Conservation (phyloP, 2,113 vertebrate species). For the Caranx ignobilis region DNA sequence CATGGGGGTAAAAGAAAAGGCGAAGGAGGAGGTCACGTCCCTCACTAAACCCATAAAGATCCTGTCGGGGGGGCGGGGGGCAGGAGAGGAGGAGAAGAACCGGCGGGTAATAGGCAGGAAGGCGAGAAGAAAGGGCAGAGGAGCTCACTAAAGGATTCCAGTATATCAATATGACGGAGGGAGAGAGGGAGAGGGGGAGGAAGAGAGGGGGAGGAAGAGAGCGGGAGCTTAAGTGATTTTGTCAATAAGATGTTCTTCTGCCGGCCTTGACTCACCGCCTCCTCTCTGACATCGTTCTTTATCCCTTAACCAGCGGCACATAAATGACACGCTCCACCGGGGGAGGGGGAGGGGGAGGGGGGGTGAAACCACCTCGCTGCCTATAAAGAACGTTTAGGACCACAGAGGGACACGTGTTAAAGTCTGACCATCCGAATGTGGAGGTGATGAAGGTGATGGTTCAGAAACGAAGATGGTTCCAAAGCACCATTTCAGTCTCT, state of each 20-base stretch:
- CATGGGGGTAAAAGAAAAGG: not conserved
- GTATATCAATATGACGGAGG: conserved; percentile 41
- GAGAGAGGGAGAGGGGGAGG: not conserved
- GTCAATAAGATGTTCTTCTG: conserved; percentile 50
- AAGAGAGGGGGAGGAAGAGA: not conserved
- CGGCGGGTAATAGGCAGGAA: not conserved
- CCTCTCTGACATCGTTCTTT: conserved; percentile 3
- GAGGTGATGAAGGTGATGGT: too few species aligned
- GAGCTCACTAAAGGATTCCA: conserved; percentile 40
- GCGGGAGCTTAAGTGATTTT: conserved; percentile 18
- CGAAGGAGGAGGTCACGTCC: conserved; percentile 39
- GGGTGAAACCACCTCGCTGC: conserved; percentile 15
- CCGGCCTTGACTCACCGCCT: conserved; percentile 46
- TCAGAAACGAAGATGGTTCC: not conserved
- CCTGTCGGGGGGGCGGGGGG: conserved; percentile 5
- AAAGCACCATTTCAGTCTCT: not conserved
- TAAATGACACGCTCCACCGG: conserved; percentile 12
- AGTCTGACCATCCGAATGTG: not conserved
- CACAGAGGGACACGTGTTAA: not conserved
- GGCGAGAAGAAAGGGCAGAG: conserved; percentile 16
- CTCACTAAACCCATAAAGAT: conserved; percentile 40
- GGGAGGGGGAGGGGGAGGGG: not conserved
- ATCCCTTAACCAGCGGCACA: conserved; percentile 33
- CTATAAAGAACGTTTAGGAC: not conserved
- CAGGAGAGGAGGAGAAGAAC: not conserved